Evolutionary conservation across 2,888 invertebrate species (phyloP).

Genomic region (Hypselothyrea guttata): DNA sequence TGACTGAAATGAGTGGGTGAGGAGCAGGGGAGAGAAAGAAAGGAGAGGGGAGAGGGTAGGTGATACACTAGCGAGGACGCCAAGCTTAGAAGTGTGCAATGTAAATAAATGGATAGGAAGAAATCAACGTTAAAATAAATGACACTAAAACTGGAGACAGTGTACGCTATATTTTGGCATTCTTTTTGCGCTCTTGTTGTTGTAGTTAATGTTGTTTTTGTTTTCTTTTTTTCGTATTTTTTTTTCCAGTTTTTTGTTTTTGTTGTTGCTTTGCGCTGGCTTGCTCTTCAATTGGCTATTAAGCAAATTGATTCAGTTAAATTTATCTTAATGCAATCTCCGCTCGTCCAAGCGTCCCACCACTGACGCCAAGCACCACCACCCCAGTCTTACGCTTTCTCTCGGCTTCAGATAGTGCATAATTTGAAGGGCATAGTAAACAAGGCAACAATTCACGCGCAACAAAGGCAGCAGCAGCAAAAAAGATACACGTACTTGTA

Average conservation of each 20-base stretch:
- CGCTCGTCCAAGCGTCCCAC: constrained; percentile 59
- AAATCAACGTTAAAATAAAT: constrained; percentile 79
- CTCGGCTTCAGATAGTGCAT: constrained; percentile 62
- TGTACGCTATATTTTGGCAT: constrained; percentile 34
- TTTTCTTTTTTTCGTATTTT: constrained; percentile 6
- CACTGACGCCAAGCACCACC: constrained; percentile 9
- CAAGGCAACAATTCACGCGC: constrained; percentile 76
- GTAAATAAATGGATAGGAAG: constrained; percentile 79
- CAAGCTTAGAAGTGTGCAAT: constrained; percentile 71
- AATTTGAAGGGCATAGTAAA: constrained; percentile 78
- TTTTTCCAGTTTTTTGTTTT: constrained; percentile 35
- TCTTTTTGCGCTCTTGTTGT: constrained; percentile 16
- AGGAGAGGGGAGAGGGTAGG: background rate
- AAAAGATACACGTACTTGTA: constrained; percentile 41
- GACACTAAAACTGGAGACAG: constrained; percentile 79
- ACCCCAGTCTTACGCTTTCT: background rate
- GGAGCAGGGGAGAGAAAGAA: constrained; percentile 4
- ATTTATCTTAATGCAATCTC: constrained; percentile 82
- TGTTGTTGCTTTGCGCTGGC: constrained; percentile 54
- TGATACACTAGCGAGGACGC: constrained; percentile 6
- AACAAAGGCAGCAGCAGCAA: constrained; percentile 51
- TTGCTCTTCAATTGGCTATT: constrained; percentile 81
- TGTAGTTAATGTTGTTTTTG: constrained; percentile 14
- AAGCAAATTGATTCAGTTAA: constrained; percentile 82
- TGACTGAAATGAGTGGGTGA: background rate